Evolutionary conservation across 2,113 vertebrate genomes (phyloP).

Genomic region (Notarius lentiginosus): DNA sequence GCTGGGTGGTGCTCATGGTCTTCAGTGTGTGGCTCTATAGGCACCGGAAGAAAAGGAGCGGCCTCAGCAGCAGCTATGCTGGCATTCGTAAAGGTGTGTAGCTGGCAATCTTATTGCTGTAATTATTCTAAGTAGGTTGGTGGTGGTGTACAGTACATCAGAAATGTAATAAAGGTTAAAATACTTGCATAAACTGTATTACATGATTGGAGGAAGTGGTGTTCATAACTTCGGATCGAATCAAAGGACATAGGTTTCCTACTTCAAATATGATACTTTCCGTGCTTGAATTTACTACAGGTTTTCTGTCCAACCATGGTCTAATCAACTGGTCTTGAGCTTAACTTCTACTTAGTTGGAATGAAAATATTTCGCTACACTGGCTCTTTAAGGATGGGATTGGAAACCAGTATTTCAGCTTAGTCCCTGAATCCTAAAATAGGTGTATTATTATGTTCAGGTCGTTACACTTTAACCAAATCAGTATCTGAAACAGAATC

Average conservation of each 20-base stretch:
- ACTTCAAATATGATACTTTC: no score
- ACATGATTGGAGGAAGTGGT: neutral
- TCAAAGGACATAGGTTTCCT: neutral
- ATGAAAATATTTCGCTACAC: neutral
- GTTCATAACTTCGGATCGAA: neutral
- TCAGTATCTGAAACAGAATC: neutral
- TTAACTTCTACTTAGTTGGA: neutral
- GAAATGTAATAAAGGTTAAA: neutral
- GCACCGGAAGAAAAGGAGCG: constrained; percentile 91
- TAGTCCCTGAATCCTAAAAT: neutral
- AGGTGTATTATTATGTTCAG: neutral
- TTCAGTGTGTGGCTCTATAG: constrained; percentile 98
- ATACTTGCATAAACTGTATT: neutral
- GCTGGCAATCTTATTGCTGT: neutral
- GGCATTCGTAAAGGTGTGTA: constrained; percentile 92
- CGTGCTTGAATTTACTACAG: neutral
- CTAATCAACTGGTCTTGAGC: neutral
- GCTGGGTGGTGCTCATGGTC: constrained; percentile 98
- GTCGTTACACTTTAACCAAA: neutral
- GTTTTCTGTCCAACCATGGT: neutral
- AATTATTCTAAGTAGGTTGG: neutral
- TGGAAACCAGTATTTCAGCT: neutral
- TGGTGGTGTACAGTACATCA: neutral
- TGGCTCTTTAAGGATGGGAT: neutral
- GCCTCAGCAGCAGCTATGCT: constrained; percentile 90